Evolutionary conservation across 1,140 invertebrate genomes (phyloP), one percentile per base, ranked within the genome.

Genomic region (Drosophila lowei): DNA sequence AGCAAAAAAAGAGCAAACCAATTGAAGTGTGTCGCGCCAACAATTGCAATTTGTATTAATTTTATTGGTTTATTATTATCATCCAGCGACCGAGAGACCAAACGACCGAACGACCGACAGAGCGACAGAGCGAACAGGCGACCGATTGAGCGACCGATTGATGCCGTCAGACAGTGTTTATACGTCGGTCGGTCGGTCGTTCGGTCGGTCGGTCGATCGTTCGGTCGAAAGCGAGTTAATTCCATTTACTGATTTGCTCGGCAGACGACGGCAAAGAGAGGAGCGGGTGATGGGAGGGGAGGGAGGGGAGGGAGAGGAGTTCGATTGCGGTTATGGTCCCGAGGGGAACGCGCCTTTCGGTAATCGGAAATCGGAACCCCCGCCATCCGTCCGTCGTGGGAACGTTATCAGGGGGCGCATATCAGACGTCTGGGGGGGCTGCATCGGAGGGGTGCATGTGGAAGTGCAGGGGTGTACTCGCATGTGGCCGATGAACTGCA

Each of bases 21-120:
- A 74, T 74, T 74, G 71, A 74, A 74, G 59, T 75, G 72, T 71
- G 72, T 80, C 72, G 77, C 71, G 72, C 72, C 61, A 75, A 80
- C 81, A 74, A 86, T 77, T 86, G 77, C 73, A 86, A 81, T 86
- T 86, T 80, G 68, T 84, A 79, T 86, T 74, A 77, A 64, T 88
- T 86, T 88, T 84, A 85, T 84, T 79, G 77, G 60, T 84, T 85
- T 84, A 79, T 85, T 85, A 84, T 63, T 80, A 81, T 81, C 61
- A 77, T 7, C 7, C 58, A 50, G 52, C 55, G 63, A 41, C 56
- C 25, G 55, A 23, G 65, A 48, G 41, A 18, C 18, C 18, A 18
- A 18, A 18, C 18, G 18, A 21, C 9, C 30, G 11, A 34, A 34
- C 30, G 30, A 34, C 30, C 30, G 9, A 34, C 30, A 11, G 30